Conservation (phyloP, 2,797 vertebrate species). For the Acropternis orthonyx region DNA sequence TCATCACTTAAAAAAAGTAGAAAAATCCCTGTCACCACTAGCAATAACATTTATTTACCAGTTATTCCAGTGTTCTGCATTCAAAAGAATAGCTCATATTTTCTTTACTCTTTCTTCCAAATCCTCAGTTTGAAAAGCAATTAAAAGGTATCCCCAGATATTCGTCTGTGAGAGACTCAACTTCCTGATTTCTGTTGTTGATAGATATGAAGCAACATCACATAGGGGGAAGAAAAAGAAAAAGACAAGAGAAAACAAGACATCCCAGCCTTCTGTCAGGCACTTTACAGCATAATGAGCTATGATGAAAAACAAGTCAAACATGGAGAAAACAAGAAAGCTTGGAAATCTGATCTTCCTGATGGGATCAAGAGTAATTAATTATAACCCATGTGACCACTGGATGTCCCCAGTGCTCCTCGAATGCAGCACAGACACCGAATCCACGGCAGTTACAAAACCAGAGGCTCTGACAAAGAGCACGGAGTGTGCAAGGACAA, state of each 20-base stretch:
- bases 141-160: slow-evolving; percentile 31
- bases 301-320: slow-evolving; percentile 58
- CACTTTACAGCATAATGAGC: slow-evolving; percentile 13
- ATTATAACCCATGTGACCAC: slow-evolving; percentile 71
- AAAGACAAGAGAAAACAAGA: slow-evolving; percentile 27
- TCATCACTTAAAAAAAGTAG: background rate
- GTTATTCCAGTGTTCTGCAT: background rate
- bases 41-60: background rate
- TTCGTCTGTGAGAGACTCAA: background rate
- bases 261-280: slow-evolving; percentile 37
- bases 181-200: slow-evolving; percentile 9
- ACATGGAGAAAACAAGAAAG: background rate
- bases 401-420: slow-evolving; percentile 78
- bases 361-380: slow-evolving; percentile 65
- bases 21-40: background rate
- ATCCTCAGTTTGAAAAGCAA: slow-evolving; percentile 33
- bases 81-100: background rate
- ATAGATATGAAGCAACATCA: background rate
- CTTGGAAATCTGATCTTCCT: background rate
- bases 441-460: background rate
- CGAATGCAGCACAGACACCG: slow-evolving; percentile 24
- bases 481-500: background rate
- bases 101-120: slow-evolving; percentile 3
- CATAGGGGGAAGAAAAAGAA: background rate
- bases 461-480: background rate